These are phyloP conservation scores for Xyrauchen texanus DNA, from an alignment of 2,113 vertebrate species.

Conservation along the genomic window DNA sequence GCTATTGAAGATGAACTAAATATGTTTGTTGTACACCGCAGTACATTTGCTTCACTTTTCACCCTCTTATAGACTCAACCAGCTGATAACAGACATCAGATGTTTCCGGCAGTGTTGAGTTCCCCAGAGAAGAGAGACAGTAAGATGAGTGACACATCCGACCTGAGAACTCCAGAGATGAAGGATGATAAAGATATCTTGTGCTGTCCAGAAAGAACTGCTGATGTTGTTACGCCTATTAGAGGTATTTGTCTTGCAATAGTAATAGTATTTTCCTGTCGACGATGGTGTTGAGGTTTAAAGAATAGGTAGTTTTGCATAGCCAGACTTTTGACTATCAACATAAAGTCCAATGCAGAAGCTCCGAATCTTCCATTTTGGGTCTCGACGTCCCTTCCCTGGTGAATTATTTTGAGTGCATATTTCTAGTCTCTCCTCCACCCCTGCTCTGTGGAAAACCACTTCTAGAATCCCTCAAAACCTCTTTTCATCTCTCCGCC, in stretches of 20 bases:
- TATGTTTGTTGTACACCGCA: no score
- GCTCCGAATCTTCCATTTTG: conserved; percentile 81
- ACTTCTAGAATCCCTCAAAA: conserved; percentile 31
- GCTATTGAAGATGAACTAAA: no score
- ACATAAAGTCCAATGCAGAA: conserved; percentile 67
- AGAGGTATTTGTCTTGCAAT: no score
- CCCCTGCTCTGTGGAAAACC: conserved; percentile 30
- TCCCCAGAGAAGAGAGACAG: conserved; percentile 71
- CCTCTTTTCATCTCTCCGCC: neutral
- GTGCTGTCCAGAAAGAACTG: neutral
- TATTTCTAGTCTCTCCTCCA: conserved; percentile 3
- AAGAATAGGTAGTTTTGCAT: no score
- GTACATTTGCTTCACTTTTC: neutral
- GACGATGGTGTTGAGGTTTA: no score
- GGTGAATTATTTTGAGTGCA: conserved; percentile 9
- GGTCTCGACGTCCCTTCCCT: conserved; percentile 72
- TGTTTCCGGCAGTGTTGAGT: conserved; percentile 78
- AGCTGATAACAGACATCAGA: conserved; percentile 80
- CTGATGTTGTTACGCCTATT: neutral
- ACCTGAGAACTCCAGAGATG: conserved; percentile 61
- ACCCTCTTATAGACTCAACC: conserved; percentile 56
- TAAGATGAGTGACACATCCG: conserved; percentile 62
- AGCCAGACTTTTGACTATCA: neutral
- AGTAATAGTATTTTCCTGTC: no score
- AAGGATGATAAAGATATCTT: conserved; percentile 69